Percentiles rank a stretch among this genome's conserved stretches.
These are phyloP conservation scores for Apodemus speciosus DNA, from an alignment of 2,113 vertebrate genomes.

Conservation along the genomic window DNA sequence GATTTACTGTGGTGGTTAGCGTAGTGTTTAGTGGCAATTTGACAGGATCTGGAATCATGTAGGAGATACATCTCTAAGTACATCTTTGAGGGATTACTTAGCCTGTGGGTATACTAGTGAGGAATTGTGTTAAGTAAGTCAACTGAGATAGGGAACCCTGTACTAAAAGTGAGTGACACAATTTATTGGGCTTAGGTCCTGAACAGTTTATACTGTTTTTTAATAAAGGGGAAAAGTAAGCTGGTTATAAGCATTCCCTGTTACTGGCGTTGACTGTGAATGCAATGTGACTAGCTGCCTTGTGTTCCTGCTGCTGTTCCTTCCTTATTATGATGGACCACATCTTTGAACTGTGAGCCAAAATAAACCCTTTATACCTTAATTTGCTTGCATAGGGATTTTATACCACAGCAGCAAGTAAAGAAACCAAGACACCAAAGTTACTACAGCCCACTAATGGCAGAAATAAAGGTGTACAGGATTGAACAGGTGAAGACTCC, in stretches of 20 bases:
- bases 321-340: not conserved
- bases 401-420: not conserved
- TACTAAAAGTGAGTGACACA: not conserved
- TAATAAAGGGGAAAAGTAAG: not conserved
- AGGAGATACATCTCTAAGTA: not conserved
- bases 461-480: not conserved
- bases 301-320: not conserved
- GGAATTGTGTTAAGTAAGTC: not conserved
- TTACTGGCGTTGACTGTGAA: not conserved
- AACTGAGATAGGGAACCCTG: not conserved
- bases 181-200: not conserved
- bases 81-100: not conserved
- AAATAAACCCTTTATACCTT: not conserved
- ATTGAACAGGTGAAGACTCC: not conserved
- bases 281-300: not conserved
- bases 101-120: not conserved
- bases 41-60: not conserved
- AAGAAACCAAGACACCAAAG: not conserved
- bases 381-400: not conserved
- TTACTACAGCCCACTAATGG: not conserved
- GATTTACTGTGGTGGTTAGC: too few species aligned
- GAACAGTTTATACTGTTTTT: not conserved
- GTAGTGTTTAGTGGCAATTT: not conserved
- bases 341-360: not conserved
- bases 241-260: not conserved